Conservation (phyloP, 2,888 invertebrate genomes). For the Lepidochrysops patricia region DNA sequence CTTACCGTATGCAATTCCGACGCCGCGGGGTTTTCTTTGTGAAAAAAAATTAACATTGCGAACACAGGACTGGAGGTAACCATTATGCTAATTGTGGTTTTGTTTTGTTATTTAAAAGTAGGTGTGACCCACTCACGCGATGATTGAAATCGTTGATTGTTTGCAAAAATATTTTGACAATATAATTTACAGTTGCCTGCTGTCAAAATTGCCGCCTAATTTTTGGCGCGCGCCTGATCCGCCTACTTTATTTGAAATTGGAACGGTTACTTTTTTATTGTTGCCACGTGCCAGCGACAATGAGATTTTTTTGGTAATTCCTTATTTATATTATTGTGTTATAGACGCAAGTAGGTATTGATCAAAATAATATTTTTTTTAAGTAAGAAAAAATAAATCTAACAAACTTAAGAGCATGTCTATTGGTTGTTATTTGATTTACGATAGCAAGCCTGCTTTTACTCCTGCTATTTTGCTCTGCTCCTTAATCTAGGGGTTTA, state of each 20-base stretch:
- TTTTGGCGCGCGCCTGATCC: conserved; percentile 43
- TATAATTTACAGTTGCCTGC: conserved; percentile 58
- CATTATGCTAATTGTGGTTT: conserved; percentile 74
- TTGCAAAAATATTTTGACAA: conserved; percentile 73
- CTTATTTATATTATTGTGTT: not conserved
- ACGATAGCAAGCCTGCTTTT: not conserved
- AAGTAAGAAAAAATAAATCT: not conserved
- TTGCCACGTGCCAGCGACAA: conserved; percentile 44
- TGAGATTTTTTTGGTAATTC: not conserved
- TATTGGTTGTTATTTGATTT: conserved; percentile 2
- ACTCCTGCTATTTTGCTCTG: not conserved
- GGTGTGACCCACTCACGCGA: conserved; percentile 37
- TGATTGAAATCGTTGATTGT: conserved; percentile 54
- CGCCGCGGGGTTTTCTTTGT: not conserved
- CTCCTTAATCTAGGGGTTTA: conserved; percentile 29
- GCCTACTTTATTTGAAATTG: conserved; percentile 60
- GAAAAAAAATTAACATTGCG: conserved; percentile 23
- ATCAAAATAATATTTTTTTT: not conserved
- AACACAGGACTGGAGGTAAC: conserved; percentile 40
- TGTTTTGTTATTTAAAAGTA: conserved; percentile 58
- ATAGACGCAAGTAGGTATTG: not conserved
- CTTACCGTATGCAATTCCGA: conserved; percentile 16
- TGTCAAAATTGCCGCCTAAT: conserved; percentile 65
- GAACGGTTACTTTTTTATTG: conserved; percentile 65
- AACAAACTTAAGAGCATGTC: not conserved